Percentiles rank a stretch among this genome's conserved stretches.
phyloP scores from a whole-genome alignment of 2,797 vertebrate genomes.

The Sardinella longiceps region DNA sequence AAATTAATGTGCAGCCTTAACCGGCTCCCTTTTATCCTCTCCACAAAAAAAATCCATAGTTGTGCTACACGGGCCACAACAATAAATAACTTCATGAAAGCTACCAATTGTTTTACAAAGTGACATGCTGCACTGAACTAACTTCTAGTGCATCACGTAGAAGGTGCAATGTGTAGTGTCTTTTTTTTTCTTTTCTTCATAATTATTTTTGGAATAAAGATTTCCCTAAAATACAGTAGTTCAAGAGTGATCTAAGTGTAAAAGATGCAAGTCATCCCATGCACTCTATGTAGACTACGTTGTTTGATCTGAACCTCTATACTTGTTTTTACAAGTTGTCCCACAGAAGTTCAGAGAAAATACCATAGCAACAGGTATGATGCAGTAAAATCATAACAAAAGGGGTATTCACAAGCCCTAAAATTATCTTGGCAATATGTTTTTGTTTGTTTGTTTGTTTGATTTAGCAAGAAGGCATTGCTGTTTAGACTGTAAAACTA shows the following conservation, averaged over 20 bases:
- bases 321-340: neutral
- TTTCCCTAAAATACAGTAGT: neutral
- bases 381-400: neutral
- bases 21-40: neutral
- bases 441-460: too few relatives aligned
- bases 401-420: neutral
- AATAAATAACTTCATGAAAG: neutral
- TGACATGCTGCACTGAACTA: neutral
- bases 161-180: slow-evolving; percentile 8
- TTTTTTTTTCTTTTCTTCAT: neutral
- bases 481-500: neutral
- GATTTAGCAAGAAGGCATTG: neutral
- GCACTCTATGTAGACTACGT: neutral
- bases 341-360: neutral
- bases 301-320: neutral
- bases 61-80: neutral
- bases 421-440: neutral
- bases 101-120: neutral
- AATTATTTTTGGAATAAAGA: neutral
- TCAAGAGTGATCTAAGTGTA: neutral
- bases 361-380: neutral
- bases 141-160: neutral
- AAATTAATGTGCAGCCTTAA: neutral
- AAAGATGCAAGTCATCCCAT: neutral
- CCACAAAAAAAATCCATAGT: neutral